Conservation (phyloP, 2,888 invertebrate genomes). For the Hirtodrosophila histrioides region DNA sequence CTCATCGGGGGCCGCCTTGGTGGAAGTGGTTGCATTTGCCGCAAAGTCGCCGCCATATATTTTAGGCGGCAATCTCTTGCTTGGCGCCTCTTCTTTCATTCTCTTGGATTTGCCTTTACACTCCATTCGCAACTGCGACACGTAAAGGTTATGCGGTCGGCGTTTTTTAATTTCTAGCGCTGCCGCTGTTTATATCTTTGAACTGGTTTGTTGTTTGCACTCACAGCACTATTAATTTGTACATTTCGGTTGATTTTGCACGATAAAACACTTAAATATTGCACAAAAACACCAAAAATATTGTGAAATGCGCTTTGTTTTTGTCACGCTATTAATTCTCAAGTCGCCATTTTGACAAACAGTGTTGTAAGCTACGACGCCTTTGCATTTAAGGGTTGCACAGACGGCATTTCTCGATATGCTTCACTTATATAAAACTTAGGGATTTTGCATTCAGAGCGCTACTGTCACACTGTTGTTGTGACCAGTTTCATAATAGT, state of each 20-base stretch:
- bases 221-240: conserved; percentile 44
- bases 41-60: conserved; percentile 70
- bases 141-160: conserved; percentile 83
- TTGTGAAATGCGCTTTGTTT: conserved; percentile 83
- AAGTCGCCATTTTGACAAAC: conserved; percentile 77
- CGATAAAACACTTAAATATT: conserved; percentile 62
- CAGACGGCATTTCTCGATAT: conserved; percentile 19
- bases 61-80: conserved; percentile 84
- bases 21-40: conserved; percentile 67
- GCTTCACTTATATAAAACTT: too few species aligned
- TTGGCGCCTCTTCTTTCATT: conserved; percentile 83
- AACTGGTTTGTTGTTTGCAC: conserved; percentile 37
- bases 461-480: conserved; percentile 33
- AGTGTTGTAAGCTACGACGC: conserved; percentile 61
- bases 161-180: conserved; percentile 54
- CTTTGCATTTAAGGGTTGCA: conserved; percentile 41
- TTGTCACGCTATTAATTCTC: conserved; percentile 77
- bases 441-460: conserved; percentile 7
- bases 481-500: conserved; percentile 39
- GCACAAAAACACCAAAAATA: conserved; percentile 72
- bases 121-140: conserved; percentile 77
- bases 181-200: conserved; percentile 29
- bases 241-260: conserved; percentile 54
- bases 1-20: conserved; percentile 81
- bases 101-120: conserved; percentile 75